These are phyloP conservation scores for Accipiter cooperii DNA, from an alignment of 2,113 vertebrate species.

Conservation along the genomic window DNA sequence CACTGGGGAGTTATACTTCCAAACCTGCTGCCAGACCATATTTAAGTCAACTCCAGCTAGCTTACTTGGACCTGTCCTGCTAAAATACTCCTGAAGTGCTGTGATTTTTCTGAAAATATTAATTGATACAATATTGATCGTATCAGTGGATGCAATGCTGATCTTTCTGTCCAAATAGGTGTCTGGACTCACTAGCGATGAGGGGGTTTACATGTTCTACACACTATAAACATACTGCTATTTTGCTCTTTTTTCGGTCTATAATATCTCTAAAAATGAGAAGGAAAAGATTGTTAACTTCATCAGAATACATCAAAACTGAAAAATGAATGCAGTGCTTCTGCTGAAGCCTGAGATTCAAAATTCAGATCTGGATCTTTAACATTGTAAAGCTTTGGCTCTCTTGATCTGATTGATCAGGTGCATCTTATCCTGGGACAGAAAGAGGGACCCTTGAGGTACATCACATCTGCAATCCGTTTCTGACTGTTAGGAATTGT, in stretches of 20 bases:
- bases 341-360: neutral
- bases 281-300: neutral
- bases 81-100: neutral
- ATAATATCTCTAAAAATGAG: neutral
- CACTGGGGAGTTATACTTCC: neutral
- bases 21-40: neutral
- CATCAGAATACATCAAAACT: neutral
- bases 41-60: neutral
- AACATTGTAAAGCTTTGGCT: neutral
- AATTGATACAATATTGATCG: neutral
- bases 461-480: neutral
- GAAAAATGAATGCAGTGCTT: neutral
- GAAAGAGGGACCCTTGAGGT: neutral
- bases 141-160: neutral
- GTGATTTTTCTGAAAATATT: neutral
- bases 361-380: neutral
- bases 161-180: neutral
- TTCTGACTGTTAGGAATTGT: neutral
- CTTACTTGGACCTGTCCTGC: neutral
- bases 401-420: neutral
- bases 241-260: neutral
- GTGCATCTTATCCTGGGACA: neutral
- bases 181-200: neutral
- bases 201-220: neutral
- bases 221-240: rapidly evolving